These are phyloP conservation scores for Barbus barbus DNA, from an alignment of 2,113 vertebrate species.

Conservation along the genomic window DNA sequence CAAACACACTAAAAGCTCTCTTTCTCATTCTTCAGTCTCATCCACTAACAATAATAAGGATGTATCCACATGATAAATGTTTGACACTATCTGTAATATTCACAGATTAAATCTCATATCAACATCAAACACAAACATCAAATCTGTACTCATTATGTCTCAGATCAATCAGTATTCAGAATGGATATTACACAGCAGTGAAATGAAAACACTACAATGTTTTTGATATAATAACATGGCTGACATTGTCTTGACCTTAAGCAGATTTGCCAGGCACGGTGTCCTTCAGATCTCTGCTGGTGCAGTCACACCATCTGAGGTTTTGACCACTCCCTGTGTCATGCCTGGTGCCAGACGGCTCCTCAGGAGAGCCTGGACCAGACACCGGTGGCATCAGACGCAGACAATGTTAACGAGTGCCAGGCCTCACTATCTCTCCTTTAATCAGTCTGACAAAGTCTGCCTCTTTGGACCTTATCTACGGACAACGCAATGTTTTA, in stretches of 20 bases:
- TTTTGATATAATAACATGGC: constrained; percentile 8
- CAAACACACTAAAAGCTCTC: background rate
- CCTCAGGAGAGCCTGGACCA: constrained; percentile 40
- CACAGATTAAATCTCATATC: background rate
- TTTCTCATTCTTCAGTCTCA: background rate
- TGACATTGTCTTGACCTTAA: background rate
- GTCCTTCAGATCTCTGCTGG: constrained; percentile 23
- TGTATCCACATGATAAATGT: background rate
- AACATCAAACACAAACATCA: background rate
- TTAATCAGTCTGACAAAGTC: background rate
- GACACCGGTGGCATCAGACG: constrained; percentile 37
- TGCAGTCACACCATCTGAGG: constrained; percentile 37
- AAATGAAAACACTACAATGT: constrained; percentile 1
- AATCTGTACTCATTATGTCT: background rate
- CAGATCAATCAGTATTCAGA: background rate
- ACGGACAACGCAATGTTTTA: background rate
- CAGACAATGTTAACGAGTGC: constrained; percentile 34
- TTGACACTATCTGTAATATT: background rate
- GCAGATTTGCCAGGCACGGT: constrained; percentile 12
- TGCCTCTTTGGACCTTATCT: background rate
- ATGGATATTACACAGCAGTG: background rate
- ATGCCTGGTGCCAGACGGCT: constrained; percentile 52
- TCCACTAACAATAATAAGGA: background rate
- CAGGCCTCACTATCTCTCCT: constrained; percentile 22
- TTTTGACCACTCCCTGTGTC: constrained; percentile 45